phyloP scores from a whole-genome alignment of 2,113 vertebrate species.

The Apodemus speciosus region DNA sequence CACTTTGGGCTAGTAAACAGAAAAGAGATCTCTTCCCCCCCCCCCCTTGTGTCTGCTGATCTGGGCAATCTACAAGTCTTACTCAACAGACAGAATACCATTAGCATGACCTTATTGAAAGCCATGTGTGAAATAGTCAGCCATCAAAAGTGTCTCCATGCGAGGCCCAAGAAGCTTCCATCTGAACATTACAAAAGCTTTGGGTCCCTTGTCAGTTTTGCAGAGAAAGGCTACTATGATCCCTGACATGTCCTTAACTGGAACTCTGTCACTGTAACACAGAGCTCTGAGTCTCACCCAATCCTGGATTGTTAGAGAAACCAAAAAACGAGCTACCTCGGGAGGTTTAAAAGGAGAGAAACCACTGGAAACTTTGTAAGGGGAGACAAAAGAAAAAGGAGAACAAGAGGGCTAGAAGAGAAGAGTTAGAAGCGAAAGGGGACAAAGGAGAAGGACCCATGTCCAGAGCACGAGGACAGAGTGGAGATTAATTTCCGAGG shows the following conservation, averaged over 20 bases:
- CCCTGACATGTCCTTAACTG: not conserved
- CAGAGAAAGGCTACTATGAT: conserved; percentile 19
- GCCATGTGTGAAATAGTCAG: conserved; percentile 11
- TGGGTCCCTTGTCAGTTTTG: not conserved
- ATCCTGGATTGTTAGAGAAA: not conserved
- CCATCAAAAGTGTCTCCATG: not conserved
- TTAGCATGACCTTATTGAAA: conserved; percentile 50
- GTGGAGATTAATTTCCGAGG: not conserved
- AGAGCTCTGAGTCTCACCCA: not conserved
- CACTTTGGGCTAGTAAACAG: conserved; percentile 32
- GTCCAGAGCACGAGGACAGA: not conserved
- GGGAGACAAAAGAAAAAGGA: not conserved
- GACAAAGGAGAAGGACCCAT: not conserved
- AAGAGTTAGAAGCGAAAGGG: not conserved
- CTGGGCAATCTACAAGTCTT: conserved; percentile 37
- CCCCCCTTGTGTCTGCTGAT: not conserved
- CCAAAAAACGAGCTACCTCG: not conserved
- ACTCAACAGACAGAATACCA: conserved; percentile 57
- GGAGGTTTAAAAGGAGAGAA: not conserved
- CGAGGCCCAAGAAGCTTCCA: not conserved
- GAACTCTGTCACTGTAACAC: not conserved
- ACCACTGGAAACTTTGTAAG: not conserved
- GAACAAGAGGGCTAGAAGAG: not conserved
- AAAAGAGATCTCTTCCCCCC: not conserved
- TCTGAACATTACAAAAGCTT: not conserved